Evolutionary conservation across 2,888 invertebrate species (phyloP).

Genomic region (Sialis lutaria): DNA sequence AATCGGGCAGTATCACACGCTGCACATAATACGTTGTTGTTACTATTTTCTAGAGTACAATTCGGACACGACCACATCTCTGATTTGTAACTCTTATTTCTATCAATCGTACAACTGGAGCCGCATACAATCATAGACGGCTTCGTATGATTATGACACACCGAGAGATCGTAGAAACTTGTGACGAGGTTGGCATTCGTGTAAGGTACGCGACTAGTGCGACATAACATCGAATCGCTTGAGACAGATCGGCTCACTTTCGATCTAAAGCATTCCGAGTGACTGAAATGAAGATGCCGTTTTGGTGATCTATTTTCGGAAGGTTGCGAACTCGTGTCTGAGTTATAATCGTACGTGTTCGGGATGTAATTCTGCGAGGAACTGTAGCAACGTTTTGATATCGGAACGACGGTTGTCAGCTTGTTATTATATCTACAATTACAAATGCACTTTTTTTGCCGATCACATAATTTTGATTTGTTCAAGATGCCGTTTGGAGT

Average conservation of each 20-base stretch:
- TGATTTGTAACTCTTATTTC: constrained; percentile 13
- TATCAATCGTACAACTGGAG: constrained; percentile 30
- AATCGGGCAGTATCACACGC: constrained; percentile 49
- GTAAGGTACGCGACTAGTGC: constrained; percentile 1
- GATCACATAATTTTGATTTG: constrained; percentile 10
- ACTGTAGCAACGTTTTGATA: constrained; percentile 9
- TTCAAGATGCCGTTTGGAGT: not conserved
- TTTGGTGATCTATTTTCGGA: constrained; percentile 24
- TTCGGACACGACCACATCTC: constrained; percentile 51
- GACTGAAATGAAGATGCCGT: constrained; percentile 28
- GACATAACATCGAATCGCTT: constrained; percentile 40
- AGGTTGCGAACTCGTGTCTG: constrained; percentile 17
- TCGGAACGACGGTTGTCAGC: constrained; percentile 17
- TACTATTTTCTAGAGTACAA: constrained; percentile 59
- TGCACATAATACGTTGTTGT: constrained; percentile 47
- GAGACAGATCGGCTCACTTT: constrained; percentile 43
- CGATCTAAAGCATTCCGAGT: constrained; percentile 27
- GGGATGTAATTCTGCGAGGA: constrained; percentile 5
- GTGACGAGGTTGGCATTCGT: constrained; percentile 4
- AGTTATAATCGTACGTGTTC: constrained; percentile 11
- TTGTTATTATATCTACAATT: constrained; percentile 22
- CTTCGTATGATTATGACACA: constrained; percentile 4
- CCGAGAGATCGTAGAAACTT: constrained; percentile 4
- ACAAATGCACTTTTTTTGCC: constrained; percentile 22
- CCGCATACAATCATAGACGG: constrained; percentile 20